phyloP scores from a whole-genome alignment of 2,888 invertebrate genomes.

The Pyrgus malvae region DNA sequence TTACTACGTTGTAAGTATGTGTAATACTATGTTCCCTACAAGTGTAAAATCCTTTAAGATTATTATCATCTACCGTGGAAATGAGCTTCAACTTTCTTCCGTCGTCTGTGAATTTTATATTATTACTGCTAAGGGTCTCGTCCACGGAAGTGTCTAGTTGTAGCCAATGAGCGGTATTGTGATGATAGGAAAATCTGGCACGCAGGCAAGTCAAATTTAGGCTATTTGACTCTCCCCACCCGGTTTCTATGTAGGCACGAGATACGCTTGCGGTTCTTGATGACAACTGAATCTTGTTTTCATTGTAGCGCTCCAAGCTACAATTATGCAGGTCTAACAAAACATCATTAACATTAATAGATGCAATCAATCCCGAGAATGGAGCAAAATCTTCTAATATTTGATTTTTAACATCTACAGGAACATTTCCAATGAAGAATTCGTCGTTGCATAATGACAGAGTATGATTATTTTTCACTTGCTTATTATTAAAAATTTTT shows the following conservation, averaged over 20 bases:
- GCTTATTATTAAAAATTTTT: neutral
- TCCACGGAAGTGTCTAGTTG: slow-evolving; percentile 56
- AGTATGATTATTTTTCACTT: neutral
- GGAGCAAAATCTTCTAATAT: slow-evolving; percentile 48
- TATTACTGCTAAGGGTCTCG: slow-evolving; percentile 42
- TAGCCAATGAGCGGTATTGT: slow-evolving; percentile 57
- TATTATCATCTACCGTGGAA: slow-evolving; percentile 54
- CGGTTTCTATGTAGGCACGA: slow-evolving; percentile 65
- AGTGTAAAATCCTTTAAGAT: slow-evolving; percentile 67
- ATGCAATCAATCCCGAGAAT: slow-evolving; percentile 58
- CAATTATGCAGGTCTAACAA: slow-evolving; percentile 57
- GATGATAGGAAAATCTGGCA: slow-evolving; percentile 40
- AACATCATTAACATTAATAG: slow-evolving; percentile 51
- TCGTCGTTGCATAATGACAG: slow-evolving; percentile 57
- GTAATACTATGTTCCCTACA: slow-evolving; percentile 59
- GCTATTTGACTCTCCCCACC: slow-evolving; percentile 61
- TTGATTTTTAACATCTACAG: slow-evolving; percentile 42
- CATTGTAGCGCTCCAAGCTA: slow-evolving; percentile 54
- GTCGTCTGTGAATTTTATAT: slow-evolving; percentile 53
- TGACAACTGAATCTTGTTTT: slow-evolving; percentile 57
- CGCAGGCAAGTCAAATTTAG: slow-evolving; percentile 70
- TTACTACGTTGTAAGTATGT: slow-evolving; percentile 60
- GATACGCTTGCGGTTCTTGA: slow-evolving; percentile 68
- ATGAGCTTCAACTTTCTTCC: slow-evolving; percentile 60
- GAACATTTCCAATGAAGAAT: slow-evolving; percentile 62